These are phyloP conservation scores for Gasteruption jaculator DNA, from an alignment of 2,888 invertebrate genomes.

Conservation along the genomic window DNA sequence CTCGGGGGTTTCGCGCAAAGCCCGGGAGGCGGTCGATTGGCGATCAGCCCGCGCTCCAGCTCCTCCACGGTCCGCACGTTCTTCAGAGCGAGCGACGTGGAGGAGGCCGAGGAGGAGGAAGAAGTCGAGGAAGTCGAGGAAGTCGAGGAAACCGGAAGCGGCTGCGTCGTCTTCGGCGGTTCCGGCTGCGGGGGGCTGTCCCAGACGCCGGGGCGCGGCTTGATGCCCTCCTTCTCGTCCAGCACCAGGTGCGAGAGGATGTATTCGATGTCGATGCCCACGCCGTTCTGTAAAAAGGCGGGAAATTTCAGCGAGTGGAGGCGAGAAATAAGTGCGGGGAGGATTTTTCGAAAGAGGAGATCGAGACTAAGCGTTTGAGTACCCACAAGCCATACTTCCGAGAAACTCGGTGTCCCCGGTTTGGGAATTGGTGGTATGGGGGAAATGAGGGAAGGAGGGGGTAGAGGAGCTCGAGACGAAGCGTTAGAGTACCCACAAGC, in stretches of 20 bases:
- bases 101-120: constrained; percentile 21
- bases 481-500: too few relatives aligned
- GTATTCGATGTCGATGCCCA: constrained; percentile 51
- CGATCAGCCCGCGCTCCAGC: constrained; percentile 64
- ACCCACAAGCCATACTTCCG: too few relatives aligned
- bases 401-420: too few relatives aligned
- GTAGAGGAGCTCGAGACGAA: too few relatives aligned
- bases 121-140: too few relatives aligned
- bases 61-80: constrained; percentile 73
- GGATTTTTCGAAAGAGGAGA: not conserved
- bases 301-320: too few relatives aligned
- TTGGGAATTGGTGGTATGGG: too few relatives aligned
- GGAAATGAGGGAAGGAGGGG: too few relatives aligned
- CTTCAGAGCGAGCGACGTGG: constrained; percentile 47
- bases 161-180: constrained; percentile 29
- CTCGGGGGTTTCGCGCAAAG: constrained; percentile 31
- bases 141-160: too few relatives aligned
- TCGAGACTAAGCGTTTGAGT: too few relatives aligned
- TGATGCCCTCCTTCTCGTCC: constrained; percentile 56
- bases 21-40: constrained; percentile 49
- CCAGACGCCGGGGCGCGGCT: constrained; percentile 54
- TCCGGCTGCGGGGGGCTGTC: constrained; percentile 45
- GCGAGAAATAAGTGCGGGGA: too few relatives aligned
- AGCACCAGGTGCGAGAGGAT: constrained; percentile 59
- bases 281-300: constrained; percentile 31